Evolutionary conservation across 2,797 vertebrate genomes (phyloP).

Genomic region (Phoeniculus purpureus): DNA sequence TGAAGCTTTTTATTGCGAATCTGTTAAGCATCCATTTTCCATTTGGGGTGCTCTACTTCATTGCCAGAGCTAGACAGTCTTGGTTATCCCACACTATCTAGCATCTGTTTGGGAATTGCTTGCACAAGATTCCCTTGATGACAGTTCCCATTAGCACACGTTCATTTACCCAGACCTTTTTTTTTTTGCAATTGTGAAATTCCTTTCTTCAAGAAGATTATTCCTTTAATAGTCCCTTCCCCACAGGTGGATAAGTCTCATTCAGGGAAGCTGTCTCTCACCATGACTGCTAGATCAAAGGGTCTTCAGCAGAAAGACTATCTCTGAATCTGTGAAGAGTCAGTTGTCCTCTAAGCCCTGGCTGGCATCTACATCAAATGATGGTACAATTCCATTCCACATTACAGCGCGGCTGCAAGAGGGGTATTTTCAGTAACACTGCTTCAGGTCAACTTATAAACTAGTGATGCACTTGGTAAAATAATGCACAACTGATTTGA

Average conservation of each 20-base stretch:
- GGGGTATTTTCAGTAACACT: not conserved
- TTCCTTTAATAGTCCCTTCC: conserved; percentile 21
- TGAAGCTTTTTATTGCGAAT: not conserved
- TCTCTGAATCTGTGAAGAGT: conserved; percentile 12
- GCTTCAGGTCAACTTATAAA: not conserved
- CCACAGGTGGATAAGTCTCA: conserved; percentile 28
- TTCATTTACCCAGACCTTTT: conserved; percentile 50
- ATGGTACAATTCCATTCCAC: not conserved
- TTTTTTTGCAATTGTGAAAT: conserved; percentile 63
- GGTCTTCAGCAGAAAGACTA: conserved; percentile 28
- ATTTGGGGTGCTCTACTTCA: not conserved
- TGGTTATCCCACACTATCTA: conserved; percentile 6
- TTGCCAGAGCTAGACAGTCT: not conserved
- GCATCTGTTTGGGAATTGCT: conserved; percentile 32
- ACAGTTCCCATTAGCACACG: conserved; percentile 65
- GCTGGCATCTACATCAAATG: not conserved
- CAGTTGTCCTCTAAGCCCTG: conserved; percentile 12
- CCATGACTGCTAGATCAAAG: conserved; percentile 54
- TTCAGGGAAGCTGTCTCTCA: conserved; percentile 47
- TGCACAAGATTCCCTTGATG: conserved; percentile 31
- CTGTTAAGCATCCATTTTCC: not conserved
- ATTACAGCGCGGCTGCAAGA: not conserved
- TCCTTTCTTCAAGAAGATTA: conserved; percentile 63
- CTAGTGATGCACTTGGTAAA: not conserved
- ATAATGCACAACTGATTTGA: not conserved